phyloP scores from a whole-genome alignment of 2,797 vertebrate species.

The Labeo calbasu region DNA sequence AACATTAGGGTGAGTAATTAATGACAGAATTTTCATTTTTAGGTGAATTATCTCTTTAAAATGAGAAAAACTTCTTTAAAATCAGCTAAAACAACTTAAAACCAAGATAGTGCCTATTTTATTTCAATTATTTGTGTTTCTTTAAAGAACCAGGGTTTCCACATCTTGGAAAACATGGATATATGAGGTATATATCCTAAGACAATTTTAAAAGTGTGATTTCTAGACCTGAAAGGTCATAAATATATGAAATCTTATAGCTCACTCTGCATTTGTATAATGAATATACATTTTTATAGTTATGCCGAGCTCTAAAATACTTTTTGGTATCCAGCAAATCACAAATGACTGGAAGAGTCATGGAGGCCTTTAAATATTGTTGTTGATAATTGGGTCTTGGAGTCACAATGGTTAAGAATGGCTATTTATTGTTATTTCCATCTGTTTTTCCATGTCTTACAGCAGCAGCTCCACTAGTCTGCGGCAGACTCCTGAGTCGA shows the following conservation, averaged over 20 bases:
- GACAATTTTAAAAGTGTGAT: background rate
- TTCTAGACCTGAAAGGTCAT: background rate
- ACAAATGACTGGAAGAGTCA: background rate
- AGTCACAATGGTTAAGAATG: background rate
- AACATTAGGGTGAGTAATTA: too few relatives aligned
- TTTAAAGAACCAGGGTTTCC: background rate
- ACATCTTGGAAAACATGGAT: background rate
- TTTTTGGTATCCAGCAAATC: background rate
- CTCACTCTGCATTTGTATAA: background rate
- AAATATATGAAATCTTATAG: background rate
- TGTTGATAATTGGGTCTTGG: background rate
- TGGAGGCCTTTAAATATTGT: background rate
- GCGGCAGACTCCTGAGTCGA: constrained; percentile 95
- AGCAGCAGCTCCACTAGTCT: constrained; percentile 93
- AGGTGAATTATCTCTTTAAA: background rate
- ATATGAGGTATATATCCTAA: too few relatives aligned
- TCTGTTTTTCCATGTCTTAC: constrained; percentile 76
- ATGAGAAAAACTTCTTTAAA: background rate
- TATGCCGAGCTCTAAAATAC: background rate
- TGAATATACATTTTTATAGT: background rate
- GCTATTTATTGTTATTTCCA: background rate
- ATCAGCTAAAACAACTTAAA: background rate
- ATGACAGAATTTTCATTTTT: too few relatives aligned
- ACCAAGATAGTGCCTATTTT: background rate
- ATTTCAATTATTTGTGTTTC: background rate